phyloP scores from a whole-genome alignment of 2,888 invertebrate genomes.

The Zygaena filipendulae region DNA sequence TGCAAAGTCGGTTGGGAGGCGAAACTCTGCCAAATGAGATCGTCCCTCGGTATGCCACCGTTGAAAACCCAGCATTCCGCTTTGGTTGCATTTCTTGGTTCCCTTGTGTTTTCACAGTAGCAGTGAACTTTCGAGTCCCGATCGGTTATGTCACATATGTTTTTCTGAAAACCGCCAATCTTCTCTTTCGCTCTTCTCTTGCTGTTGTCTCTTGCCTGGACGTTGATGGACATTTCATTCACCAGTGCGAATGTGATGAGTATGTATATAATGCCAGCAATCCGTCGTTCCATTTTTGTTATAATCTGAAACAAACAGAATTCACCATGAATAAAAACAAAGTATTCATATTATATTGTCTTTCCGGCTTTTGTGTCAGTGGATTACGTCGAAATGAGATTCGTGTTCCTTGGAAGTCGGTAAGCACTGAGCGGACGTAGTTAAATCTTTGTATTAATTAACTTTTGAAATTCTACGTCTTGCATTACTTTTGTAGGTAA shows the following conservation, averaged over 20 bases:
- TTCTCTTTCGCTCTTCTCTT: constrained; percentile 58
- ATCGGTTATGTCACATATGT: constrained; percentile 69
- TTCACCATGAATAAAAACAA: too few species aligned
- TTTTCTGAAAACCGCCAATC: constrained; percentile 55
- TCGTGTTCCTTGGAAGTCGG: too few species aligned
- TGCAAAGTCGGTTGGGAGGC: constrained; percentile 76
- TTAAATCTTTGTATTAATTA: too few species aligned
- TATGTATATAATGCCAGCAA: constrained; percentile 49
- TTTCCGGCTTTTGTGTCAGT: too few species aligned
- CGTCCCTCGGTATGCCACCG: constrained; percentile 73
- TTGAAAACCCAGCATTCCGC: constrained; percentile 84
- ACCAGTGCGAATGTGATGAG: constrained; percentile 52
- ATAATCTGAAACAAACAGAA: too few species aligned
- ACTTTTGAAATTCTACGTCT: too few species aligned
- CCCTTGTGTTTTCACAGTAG: constrained; percentile 71
- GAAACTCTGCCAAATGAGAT: constrained; percentile 80
- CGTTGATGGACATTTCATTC: constrained; percentile 58
- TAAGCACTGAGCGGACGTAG: too few species aligned
- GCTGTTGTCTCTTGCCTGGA: constrained; percentile 52
- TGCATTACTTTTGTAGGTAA: too few species aligned
- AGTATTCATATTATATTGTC: too few species aligned
- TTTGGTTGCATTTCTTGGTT: constrained; percentile 70
- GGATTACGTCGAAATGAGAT: too few species aligned
- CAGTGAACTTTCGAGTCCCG: constrained; percentile 72
- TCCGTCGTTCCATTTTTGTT: constrained; percentile 49